Percentiles rank a stretch among this genome's conserved stretches.
Evolutionary conservation across 2,888 invertebrate genomes (phyloP).

Genomic region (Diadegma fenestrale): DNA sequence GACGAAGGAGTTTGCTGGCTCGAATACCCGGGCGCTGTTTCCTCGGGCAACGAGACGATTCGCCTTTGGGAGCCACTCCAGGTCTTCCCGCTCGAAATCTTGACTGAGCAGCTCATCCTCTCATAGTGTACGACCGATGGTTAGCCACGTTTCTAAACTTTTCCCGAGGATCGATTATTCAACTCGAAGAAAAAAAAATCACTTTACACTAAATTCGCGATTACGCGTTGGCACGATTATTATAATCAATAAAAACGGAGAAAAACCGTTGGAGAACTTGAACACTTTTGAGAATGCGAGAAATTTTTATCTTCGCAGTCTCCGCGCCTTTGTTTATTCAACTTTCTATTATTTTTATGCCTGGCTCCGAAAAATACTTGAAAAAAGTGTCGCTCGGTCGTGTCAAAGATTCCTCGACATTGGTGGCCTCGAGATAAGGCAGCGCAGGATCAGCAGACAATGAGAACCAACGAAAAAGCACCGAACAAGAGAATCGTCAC

Average conservation of each 20-base stretch:
- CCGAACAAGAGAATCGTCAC: neutral
- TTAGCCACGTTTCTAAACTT: constrained; percentile 18
- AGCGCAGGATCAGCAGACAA: neutral
- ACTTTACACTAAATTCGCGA: constrained; percentile 17
- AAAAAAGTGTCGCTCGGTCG: constrained; percentile 9
- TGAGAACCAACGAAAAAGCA: neutral
- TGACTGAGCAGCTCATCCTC: constrained; percentile 84
- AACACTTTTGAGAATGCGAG: neutral
- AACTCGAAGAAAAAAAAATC: neutral
- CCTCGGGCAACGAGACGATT: constrained; percentile 81
- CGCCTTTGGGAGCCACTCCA: constrained; percentile 82
- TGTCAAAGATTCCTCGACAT: neutral
- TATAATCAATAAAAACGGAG: neutral
- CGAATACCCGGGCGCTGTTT: constrained; percentile 70
- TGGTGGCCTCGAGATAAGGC: neutral
- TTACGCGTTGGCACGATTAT: neutral
- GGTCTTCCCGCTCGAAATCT: constrained; percentile 81
- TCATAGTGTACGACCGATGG: constrained; percentile 73
- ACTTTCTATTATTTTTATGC: neutral
- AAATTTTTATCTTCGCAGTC: neutral
- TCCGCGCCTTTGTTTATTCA: neutral
- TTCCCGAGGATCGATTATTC: neutral
- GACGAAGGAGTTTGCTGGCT: constrained; percentile 59
- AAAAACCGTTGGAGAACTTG: neutral
- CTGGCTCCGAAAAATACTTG: neutral